Evolutionary conservation across 2,797 vertebrate species (phyloP).

Genomic region (Ataeniobius toweri): DNA sequence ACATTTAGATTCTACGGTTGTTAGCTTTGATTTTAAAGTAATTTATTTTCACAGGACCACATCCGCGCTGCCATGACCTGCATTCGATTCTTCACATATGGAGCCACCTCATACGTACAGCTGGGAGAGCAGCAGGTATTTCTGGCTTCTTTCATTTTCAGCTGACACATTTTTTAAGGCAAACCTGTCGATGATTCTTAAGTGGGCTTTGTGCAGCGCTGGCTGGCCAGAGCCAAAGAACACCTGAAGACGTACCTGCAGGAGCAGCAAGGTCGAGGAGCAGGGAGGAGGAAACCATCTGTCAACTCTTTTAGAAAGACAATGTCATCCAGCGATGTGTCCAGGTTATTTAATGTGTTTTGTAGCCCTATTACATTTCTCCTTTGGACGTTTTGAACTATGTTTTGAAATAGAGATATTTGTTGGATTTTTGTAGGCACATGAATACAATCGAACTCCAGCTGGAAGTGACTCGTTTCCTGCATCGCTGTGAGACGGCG

Average conservation of each 20-base stretch:
- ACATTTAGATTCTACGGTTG: background rate
- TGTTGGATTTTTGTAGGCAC: conserved; percentile 78
- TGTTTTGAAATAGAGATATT: background rate
- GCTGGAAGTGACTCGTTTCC: conserved; percentile 95
- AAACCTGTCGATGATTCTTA: background rate
- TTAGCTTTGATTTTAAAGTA: background rate
- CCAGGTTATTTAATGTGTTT: conserved; percentile 81
- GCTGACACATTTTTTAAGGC: background rate
- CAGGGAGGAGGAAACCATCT: conserved; percentile 80
- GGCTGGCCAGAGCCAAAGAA: conserved; percentile 94
- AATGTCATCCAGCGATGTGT: conserved; percentile 92
- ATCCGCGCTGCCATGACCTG: conserved; percentile 98
- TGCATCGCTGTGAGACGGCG: conserved; percentile 89
- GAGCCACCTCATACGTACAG: conserved; percentile 88
- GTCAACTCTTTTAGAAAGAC: conserved; percentile 89
- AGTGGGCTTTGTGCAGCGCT: conserved; percentile 68
- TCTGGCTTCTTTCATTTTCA: background rate
- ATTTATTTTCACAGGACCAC: conserved; percentile 83
- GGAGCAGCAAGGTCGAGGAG: conserved; percentile 86
- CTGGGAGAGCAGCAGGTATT: conserved; percentile 86
- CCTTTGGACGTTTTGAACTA: background rate
- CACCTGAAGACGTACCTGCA: conserved; percentile 95
- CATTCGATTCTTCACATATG: conserved; percentile 93
- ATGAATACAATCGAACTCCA: conserved; percentile 97
- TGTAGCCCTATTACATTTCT: background rate